Base-by-base conservation (phyloP, 2,888 invertebrate species). In the Eupithecia subfuscata region DNA sequence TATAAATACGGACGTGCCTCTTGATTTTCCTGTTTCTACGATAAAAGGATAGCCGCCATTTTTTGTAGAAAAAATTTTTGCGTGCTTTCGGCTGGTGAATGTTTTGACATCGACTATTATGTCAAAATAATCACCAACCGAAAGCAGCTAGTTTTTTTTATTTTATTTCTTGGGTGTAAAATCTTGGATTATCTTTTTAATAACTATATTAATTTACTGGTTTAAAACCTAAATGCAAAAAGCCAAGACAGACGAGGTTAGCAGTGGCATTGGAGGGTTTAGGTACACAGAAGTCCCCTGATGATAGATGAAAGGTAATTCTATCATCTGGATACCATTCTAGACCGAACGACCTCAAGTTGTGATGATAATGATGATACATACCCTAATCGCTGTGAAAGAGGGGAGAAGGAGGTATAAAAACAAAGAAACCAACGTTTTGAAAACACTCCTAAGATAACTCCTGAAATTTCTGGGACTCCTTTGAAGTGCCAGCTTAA, bases 401-500 rank as follows among this genome's bases (percentile, higher is more conserved):
- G 6, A 56, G 25, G 9, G 22, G 6, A 22, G 6, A 14, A n/a
- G n/a, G n/a, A 48, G 8, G 18, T 48, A 22, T 25, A 56, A 60
- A 56, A 25, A 25, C 25, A 60, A 60, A 25, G 25, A 25, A 22
- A 60, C 12, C 12, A 60, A 60, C 25, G 14, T 60, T 25, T 25
- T 25, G 14, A 60, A 60, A 60, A 60, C 60, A 60, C 25, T 25
- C 56, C n/a, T 56, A 25, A 25, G 60, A 60, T 60, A 25, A 25
- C 25, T 60, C 22, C 25, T 25, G 60, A 60, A 25, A 25, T 60
- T 60, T 14, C 25, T 60, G 60, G 12, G 14, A 14, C 12, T 60
- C 60, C 60, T 60, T 60, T 60, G 60, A 60, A 60, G 60, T 60
- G 25, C 4, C 60, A 60, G 60, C 60, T 60, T 60, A 25, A 25